Evolutionary conservation across 2,888 invertebrate genomes (phyloP).

Genomic region (Drosophila pseudotalamancana): DNA sequence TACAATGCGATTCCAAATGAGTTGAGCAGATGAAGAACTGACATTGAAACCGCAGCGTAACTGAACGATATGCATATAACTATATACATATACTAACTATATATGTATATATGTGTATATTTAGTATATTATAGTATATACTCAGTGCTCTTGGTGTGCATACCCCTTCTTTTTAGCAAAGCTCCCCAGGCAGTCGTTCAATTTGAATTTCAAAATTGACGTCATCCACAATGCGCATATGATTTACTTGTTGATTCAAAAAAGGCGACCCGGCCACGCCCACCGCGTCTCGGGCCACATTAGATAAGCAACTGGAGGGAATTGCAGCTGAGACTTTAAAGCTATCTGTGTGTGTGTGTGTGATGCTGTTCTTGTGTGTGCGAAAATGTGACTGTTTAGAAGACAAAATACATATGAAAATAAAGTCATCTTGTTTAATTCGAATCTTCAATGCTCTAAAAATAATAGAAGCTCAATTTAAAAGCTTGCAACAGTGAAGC

Average conservation of each 20-base stretch:
- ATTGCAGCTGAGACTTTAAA: constrained; percentile 48
- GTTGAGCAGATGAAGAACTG: constrained; percentile 23
- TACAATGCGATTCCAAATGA: constrained; percentile 59
- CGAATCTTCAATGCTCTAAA: constrained; percentile 22
- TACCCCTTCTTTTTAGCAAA: constrained; percentile 9
- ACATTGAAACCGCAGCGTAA: constrained; percentile 34
- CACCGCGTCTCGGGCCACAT: constrained; percentile 50
- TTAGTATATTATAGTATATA: no score
- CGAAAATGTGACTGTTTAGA: constrained; percentile 42
- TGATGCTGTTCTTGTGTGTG: constrained; percentile 23
- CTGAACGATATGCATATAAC: constrained; percentile 9
- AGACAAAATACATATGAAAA: constrained; percentile 24
- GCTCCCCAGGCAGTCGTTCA: constrained; percentile 68
- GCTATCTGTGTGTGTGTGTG: not conserved
- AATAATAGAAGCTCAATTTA: not conserved
- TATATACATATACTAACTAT: constrained; percentile 4
- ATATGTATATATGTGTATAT: no score
- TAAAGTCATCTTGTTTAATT: not conserved
- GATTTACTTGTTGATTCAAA: constrained; percentile 73
- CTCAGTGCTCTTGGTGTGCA: not conserved
- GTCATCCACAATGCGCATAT: constrained; percentile 75
- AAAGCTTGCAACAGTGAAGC: not conserved
- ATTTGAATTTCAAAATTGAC: constrained; percentile 75
- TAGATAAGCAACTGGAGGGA: constrained; percentile 61
- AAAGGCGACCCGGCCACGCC: constrained; percentile 52